Evolutionary conservation across 35 echinoderm and acorn worm species (phyloP).

Genomic region (Heliocidaris tuberculata): DNA sequence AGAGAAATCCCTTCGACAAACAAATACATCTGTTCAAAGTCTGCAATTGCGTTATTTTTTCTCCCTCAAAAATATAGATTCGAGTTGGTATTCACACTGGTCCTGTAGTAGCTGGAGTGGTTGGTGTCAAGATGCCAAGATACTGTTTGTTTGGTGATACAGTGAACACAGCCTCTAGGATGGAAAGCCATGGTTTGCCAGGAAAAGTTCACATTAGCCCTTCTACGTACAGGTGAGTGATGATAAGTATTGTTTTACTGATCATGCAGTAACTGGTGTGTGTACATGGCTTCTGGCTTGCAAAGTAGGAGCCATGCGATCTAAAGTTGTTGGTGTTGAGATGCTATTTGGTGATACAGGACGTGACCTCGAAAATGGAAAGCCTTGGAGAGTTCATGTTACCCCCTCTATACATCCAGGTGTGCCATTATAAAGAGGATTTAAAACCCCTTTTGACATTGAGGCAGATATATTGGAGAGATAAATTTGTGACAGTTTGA

Average conservation of each 20-base stretch:
- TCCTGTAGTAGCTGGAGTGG: slow-evolving; percentile 29
- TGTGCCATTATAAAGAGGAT: background rate
- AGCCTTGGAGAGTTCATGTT: no score
- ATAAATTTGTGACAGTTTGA: no score
- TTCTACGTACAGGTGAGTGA: slow-evolving; percentile 14
- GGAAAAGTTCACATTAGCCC: slow-evolving; percentile 29
- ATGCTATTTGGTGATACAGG: background rate
- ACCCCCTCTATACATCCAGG: no score
- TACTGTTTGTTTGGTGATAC: slow-evolving; percentile 43
- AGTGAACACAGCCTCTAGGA: background rate
- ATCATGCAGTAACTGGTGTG: background rate
- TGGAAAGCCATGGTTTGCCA: slow-evolving; percentile 31
- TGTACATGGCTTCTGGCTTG: background rate
- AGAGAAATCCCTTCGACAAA: background rate
- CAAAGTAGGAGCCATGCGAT: background rate
- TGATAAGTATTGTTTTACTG: background rate
- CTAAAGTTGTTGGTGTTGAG: background rate
- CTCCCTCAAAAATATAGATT: background rate
- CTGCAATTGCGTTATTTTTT: background rate
- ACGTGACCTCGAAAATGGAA: no score
- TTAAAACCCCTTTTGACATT: background rate
- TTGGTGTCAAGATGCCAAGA: slow-evolving; percentile 36
- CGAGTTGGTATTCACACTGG: slow-evolving; percentile 45
- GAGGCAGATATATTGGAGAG: background rate
- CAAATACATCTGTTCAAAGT: background rate